Evolutionary conservation across 2,888 invertebrate species (phyloP).

Genomic region (Hypomecis atomaria): DNA sequence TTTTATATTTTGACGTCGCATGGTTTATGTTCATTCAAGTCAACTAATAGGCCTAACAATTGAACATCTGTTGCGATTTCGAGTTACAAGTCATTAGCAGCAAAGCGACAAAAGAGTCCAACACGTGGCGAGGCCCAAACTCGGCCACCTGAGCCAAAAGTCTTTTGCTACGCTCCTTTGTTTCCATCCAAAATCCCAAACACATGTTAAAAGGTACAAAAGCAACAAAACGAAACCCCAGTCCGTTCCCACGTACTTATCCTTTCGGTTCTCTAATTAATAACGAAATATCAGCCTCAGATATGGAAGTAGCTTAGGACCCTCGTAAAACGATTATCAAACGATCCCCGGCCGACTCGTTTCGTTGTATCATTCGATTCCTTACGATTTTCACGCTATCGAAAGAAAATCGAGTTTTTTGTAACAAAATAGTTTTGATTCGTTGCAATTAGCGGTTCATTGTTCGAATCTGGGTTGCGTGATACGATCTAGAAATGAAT

Average conservation of each 20-base stretch:
- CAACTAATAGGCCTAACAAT: constrained; percentile 53
- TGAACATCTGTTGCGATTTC: constrained; percentile 72
- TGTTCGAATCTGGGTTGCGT: constrained; percentile 30
- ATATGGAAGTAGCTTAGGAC: constrained; percentile 77
- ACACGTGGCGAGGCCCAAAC: constrained; percentile 63
- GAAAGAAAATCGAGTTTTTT: constrained; percentile 22
- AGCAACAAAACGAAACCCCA: constrained; percentile 41
- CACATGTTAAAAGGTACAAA: constrained; percentile 67
- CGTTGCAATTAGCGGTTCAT: constrained; percentile 23
- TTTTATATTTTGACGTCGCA: constrained; percentile 7
- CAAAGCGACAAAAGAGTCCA: constrained; percentile 69
- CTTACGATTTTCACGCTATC: constrained; percentile 72
- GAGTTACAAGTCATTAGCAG: constrained; percentile 52
- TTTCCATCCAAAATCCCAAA: constrained; percentile 64
- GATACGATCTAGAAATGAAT: constrained; percentile 2
- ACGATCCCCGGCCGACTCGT: constrained; percentile 66
- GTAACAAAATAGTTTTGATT: constrained; percentile 26
- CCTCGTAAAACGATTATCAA: constrained; percentile 82
- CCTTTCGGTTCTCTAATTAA: constrained; percentile 74
- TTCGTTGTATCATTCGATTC: constrained; percentile 62
- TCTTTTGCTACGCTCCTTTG: constrained; percentile 53
- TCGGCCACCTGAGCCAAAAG: constrained; percentile 60
- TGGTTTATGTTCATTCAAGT: constrained; percentile 45
- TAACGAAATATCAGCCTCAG: constrained; percentile 69
- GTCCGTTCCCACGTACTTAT: constrained; percentile 80